Evolutionary conservation across 2,797 vertebrate species (phyloP).

Genomic region (Crocodylus rhombifer): DNA sequence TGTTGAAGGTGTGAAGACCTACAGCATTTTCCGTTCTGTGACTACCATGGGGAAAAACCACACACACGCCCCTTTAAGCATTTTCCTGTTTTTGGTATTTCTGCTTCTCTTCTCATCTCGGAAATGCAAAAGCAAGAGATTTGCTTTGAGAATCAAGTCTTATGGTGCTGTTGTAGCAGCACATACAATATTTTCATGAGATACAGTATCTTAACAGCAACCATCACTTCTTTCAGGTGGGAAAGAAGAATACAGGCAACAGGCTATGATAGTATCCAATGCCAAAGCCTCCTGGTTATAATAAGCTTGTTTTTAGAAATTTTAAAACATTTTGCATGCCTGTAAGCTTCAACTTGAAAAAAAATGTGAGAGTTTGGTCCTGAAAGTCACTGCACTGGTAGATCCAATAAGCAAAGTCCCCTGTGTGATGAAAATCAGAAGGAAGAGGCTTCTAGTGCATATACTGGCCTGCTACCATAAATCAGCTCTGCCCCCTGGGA

Average conservation of each 20-base stretch:
- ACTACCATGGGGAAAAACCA: accelerated
- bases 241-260: not conserved
- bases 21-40: not conserved
- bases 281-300: not conserved
- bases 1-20: not conserved
- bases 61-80: not conserved
- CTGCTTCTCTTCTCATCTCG: not conserved
- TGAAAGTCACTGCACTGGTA: not conserved
- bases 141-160: not conserved
- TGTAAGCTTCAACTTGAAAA: slow-evolving; percentile 1
- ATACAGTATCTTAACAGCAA: accelerated
- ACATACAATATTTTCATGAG: not conserved
- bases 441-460: not conserved
- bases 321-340: not conserved
- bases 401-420: not conserved
- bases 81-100: not conserved
- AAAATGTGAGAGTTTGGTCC: not conserved
- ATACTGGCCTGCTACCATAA: not conserved
- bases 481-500: not conserved
- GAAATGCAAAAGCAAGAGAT: not conserved
- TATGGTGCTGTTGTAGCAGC: no score
- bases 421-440: not conserved
- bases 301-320: not conserved
- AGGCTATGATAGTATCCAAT: not conserved
- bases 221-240: not conserved